Evolutionary conservation across 2,113 vertebrate species (phyloP).

Genomic region (Anseranas semipalmata): DNA sequence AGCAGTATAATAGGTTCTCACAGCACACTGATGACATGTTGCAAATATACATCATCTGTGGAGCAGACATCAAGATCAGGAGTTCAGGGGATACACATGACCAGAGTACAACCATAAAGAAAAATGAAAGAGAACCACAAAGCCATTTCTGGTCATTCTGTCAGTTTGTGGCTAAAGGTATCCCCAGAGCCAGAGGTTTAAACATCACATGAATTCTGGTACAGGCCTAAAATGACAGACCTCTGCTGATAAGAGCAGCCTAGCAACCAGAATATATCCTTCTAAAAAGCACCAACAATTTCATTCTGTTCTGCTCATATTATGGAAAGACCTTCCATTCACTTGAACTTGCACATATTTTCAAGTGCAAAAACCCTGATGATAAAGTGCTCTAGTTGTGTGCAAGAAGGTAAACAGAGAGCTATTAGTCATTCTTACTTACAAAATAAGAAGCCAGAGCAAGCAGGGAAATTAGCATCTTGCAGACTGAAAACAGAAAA

Average conservation of each 20-base stretch:
- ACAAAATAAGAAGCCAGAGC: background rate
- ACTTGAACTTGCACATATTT: accelerated
- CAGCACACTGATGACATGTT: constrained; percentile 14
- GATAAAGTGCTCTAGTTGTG: background rate
- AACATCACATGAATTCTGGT: background rate
- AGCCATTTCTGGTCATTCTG: background rate
- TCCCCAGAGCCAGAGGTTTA: background rate
- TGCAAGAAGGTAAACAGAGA: background rate
- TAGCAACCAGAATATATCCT: background rate
- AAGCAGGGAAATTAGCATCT: background rate
- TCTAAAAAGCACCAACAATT: background rate
- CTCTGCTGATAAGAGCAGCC: background rate
- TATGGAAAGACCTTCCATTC: background rate
- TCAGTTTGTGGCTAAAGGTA: background rate
- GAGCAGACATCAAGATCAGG: constrained; percentile 33
- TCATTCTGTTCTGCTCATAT: background rate
- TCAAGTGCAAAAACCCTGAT: background rate
- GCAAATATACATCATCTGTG: constrained; percentile 39
- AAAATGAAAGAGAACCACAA: constrained; percentile 8
- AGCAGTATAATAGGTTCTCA: constrained; percentile 35
- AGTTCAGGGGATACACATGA: constrained; percentile 17
- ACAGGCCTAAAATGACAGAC: background rate
- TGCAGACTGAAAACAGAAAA: background rate
- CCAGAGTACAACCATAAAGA: background rate
- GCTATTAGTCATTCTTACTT: background rate